Conservation (phyloP, 2,797 vertebrate species). For the Odontamblyopus lacepedii region DNA sequence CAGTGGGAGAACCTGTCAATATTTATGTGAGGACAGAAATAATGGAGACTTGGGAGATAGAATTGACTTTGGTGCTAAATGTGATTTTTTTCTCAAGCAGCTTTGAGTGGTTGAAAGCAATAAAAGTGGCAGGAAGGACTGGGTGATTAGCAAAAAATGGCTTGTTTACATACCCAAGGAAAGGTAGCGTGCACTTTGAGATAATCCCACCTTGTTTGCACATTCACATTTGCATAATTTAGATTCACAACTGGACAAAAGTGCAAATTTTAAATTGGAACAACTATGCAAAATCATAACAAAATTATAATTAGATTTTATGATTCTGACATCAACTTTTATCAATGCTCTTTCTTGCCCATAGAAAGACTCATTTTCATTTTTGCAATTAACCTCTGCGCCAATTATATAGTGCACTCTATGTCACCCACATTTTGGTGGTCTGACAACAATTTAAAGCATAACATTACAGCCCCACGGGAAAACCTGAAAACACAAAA, state of each 20-base stretch:
- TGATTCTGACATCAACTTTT: too few species aligned
- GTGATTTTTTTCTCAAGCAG: neutral
- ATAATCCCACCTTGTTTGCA: neutral
- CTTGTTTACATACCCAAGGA: neutral
- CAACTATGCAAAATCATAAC: neutral
- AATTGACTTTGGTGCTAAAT: neutral
- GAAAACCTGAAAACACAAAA: neutral
- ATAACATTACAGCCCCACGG: neutral
- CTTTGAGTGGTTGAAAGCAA: constrained; percentile 2
- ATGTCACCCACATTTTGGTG: neutral
- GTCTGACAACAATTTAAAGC: neutral
- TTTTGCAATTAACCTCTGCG: neutral
- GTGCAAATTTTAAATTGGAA: neutral
- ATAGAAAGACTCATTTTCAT: neutral
- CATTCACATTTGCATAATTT: neutral
- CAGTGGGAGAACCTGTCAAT: constrained; percentile 33
- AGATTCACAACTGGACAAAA: neutral
- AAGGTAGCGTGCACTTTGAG: neutral
- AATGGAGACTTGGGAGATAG: neutral
- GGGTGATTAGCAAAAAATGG: neutral
- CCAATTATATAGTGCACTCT: neutral
- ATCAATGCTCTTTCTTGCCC: neutral
- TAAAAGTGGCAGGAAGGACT: neutral
- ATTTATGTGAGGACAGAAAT: constrained; percentile 26
- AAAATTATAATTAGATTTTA: neutral